Evolutionary conservation across 2,113 vertebrate genomes (phyloP), one percentile per base, ranked within the genome.

Genomic region (Bombycilla garrulus): DNA sequence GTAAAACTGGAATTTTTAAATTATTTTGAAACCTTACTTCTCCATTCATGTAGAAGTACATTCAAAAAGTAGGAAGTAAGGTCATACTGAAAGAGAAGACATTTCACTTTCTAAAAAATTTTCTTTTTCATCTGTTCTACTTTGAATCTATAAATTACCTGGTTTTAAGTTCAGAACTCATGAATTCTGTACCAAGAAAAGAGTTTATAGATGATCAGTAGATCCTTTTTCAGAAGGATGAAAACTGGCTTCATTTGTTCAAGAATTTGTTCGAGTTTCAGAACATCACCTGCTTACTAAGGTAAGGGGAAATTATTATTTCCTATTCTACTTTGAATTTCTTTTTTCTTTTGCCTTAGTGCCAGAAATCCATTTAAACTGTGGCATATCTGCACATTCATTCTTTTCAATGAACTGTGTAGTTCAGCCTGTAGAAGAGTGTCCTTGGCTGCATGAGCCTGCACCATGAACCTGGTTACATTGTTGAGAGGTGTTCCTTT

Each of bases 391-490:
- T 74, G 10, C 33, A 71, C 45, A 78, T 19, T 26, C 12, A 50
- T 1, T 1, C 15, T 73, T 26, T 82, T 24, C 31, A 48, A 19
- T 7, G 7, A 64, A 24, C 7, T 22, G 5, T 23, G 12, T 22
- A 69, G 14, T 16, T 84, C 57, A 73, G 40, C 9, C 29, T 22
- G 3, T 3, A 28, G 35, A 70, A n/a, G 22, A 57, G 5, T 26
- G 15, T 25, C 24, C 29, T 66, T n/a, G 53, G 5, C 15, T 74
- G 4, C 44, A 19, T 16, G 16, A 40, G 15, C 3, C 15, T 50
- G 28, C 6, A 45, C 12, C 9, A 2, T 4, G 5, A 26, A 11
- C 6, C 28, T 12, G 26, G 22, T 7, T 21, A 26, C 5, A 6
- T 40, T 48, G 35, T 35, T 29, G 14, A 48, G 13, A 6, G 33